These are phyloP conservation scores for Campylomormyrus numenius DNA, from an alignment of 2,113 vertebrate species.

Conservation along the genomic window DNA sequence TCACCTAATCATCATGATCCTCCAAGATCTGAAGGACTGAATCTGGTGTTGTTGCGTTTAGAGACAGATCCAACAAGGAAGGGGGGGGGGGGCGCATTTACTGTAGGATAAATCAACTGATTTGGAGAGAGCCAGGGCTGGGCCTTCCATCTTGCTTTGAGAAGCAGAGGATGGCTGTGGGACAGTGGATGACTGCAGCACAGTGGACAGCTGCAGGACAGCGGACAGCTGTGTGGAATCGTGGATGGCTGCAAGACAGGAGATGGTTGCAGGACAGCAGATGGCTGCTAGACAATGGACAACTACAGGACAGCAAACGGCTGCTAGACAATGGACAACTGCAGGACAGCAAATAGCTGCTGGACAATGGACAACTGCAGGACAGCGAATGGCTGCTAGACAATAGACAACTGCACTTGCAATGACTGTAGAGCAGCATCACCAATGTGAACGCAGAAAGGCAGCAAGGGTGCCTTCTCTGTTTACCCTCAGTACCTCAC, in stretches of 20 bases:
- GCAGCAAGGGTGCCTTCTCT: background rate
- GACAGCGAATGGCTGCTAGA: background rate
- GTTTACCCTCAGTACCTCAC: background rate
- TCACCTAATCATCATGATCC: background rate
- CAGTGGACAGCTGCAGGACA: background rate
- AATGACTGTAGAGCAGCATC: background rate
- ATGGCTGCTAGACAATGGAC: background rate
- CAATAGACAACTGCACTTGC: background rate
- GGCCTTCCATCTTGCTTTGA: constrained; percentile 17
- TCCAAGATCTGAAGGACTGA: background rate
- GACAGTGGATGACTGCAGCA: background rate
- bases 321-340: background rate
- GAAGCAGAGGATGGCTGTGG: constrained; percentile 23
- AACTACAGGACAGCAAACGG: background rate
- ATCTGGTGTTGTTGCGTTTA: background rate
- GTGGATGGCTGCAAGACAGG: background rate
- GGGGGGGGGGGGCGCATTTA: background rate
- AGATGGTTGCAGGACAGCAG: background rate
- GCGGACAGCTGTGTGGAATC: background rate
- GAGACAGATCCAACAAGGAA: background rate
- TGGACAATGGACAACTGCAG: too few relatives aligned
- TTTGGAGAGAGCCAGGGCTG: background rate
- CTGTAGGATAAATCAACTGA: constrained; percentile 34
- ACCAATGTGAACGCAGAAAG: background rate
- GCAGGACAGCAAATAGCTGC: background rate